These are phyloP conservation scores for Malurus alboscapulatus DNA, from an alignment of 2,113 vertebrate species.

Conservation along the genomic window DNA sequence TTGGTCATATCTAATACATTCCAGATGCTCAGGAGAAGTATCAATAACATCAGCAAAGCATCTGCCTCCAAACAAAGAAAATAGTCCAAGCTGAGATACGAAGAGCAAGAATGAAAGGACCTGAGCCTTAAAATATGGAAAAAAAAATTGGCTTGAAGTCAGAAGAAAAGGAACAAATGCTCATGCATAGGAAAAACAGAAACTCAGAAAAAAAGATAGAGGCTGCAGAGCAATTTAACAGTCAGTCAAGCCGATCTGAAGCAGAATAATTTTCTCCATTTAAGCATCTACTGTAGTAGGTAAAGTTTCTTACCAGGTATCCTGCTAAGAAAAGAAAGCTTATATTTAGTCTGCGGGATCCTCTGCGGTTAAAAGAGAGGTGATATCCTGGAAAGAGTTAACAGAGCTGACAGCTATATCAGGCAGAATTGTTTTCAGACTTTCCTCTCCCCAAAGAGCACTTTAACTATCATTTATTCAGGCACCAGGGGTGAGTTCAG, in stretches of 20 bases:
- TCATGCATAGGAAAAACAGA: not conserved
- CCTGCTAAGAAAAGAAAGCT: not conserved
- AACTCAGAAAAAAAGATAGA: not conserved
- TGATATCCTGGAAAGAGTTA: conserved; percentile 24
- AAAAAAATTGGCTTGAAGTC: not conserved
- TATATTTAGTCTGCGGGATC: not conserved
- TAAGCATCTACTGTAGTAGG: not conserved
- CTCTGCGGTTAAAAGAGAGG: not conserved
- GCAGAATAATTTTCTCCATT: not conserved
- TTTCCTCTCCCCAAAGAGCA: conserved; percentile 37
- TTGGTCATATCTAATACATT: conserved; percentile 33
- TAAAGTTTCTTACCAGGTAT: not conserved
- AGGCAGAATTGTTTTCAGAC: conserved; percentile 46
- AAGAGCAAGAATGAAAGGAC: not conserved
- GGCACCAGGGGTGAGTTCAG: conserved; percentile 17
- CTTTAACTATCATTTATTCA: conserved; percentile 50
- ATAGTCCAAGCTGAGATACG: not conserved
- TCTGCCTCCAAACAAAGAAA: conserved; percentile 45
- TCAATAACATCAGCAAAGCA: conserved; percentile 40
- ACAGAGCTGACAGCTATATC: conserved; percentile 51
- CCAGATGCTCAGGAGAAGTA: conserved; percentile 50
- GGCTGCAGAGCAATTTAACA: not conserved
- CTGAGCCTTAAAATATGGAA: not conserved
- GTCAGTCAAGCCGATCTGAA: not conserved
- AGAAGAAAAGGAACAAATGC: not conserved